Percentiles rank a stretch among this genome's conserved stretches.
phyloP scores from a whole-genome alignment of 2,113 vertebrate species.

The Ondatra zibethicus region DNA sequence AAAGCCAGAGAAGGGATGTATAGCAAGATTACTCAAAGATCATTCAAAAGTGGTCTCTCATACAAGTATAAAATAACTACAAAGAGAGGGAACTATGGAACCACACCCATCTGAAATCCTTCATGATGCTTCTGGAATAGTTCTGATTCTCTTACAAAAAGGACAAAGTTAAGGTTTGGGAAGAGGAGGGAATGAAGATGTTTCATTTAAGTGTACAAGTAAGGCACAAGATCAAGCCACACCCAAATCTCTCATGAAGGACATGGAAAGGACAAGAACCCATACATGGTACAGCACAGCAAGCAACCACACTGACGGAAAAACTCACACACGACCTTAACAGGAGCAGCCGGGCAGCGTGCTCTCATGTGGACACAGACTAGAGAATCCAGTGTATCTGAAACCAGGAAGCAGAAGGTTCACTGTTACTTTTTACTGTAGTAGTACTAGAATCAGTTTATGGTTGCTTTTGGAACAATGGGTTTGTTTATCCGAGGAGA shows the following conservation, averaged over 20 bases:
- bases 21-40: constrained; percentile 85
- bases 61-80: constrained; percentile 85
- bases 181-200: constrained; percentile 83
- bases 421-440: constrained; percentile 77
- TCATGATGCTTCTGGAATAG: constrained; percentile 82
- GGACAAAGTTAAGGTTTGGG: constrained; percentile 80
- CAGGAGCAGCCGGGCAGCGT: constrained; percentile 87
- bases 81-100: constrained; percentile 81
- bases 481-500: constrained; percentile 86
- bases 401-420: constrained; percentile 83
- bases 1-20: constrained; percentile 79
- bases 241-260: constrained; percentile 89
- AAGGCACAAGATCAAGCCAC: constrained; percentile 94
- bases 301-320: constrained; percentile 84
- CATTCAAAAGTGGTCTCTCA: constrained; percentile 87
- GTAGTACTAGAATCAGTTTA: constrained; percentile 76
- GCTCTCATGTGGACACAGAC: constrained; percentile 88
- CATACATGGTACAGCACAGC: constrained; percentile 89
- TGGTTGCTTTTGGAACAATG: constrained; percentile 85
- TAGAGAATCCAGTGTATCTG: constrained; percentile 91
- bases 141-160: constrained; percentile 85
- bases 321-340: constrained; percentile 85
- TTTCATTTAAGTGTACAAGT: constrained; percentile 90
- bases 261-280: constrained; percentile 85
- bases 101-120: constrained; percentile 83